phyloP scores from a whole-genome alignment of 1,140 invertebrate species.

The Probaryconus sp. region DNA sequence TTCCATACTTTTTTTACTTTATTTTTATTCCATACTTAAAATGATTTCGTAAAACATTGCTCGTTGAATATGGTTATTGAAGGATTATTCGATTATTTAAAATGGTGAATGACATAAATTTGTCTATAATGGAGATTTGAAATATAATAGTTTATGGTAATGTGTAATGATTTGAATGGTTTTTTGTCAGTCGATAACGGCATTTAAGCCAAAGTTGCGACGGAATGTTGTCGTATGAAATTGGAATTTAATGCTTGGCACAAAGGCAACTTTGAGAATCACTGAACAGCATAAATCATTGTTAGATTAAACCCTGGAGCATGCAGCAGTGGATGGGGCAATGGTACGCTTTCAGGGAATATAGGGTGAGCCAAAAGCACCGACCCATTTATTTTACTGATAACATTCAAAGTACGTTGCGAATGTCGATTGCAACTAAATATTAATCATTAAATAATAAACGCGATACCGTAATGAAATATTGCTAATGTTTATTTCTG shows the following conservation, averaged over 20 bases:
- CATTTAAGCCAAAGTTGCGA: constrained; percentile 29
- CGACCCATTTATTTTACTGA: constrained; percentile 68
- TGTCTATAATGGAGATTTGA: too few species aligned
- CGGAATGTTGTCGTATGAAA: constrained; percentile 43
- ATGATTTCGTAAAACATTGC: too few species aligned
- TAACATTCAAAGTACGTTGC: constrained; percentile 37
- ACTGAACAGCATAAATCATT: constrained; percentile 75
- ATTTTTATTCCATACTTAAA: too few species aligned
- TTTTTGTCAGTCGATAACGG: constrained; percentile 13
- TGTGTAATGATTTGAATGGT: constrained; percentile 6
- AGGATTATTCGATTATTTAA: too few species aligned
- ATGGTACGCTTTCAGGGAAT: constrained; percentile 70
- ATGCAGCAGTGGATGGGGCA: constrained; percentile 66
- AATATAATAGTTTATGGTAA: too few species aligned
- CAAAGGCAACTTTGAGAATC: constrained; percentile 68
- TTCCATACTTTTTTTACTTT: too few species aligned
- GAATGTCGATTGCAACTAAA: constrained; percentile 35
- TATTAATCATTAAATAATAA: constrained; percentile 49
- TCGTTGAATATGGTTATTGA: too few species aligned
- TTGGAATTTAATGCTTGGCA: constrained; percentile 51
- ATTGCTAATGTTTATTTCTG: too few species aligned
- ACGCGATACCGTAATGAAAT: too few species aligned
- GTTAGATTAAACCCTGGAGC: constrained; percentile 77
- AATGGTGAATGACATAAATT: too few species aligned
- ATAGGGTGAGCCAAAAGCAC: constrained; percentile 74